These are phyloP conservation scores for Ramphastos sulfuratus DNA, from an alignment of 2,113 vertebrate genomes.

Conservation along the genomic window DNA sequence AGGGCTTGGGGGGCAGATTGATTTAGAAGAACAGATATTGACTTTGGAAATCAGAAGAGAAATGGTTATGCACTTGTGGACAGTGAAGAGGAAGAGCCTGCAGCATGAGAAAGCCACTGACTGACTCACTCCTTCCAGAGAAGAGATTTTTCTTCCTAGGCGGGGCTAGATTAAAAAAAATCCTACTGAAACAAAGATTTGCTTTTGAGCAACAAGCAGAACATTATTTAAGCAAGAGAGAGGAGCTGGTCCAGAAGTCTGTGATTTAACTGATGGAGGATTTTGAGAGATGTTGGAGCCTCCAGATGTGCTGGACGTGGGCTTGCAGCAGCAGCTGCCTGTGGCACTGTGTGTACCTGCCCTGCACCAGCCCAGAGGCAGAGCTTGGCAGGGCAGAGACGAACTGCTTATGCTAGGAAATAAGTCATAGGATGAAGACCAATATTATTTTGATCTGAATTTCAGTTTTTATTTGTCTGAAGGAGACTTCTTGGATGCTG, in stretches of 20 bases:
- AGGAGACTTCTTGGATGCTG: not conserved
- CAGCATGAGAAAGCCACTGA: not conserved
- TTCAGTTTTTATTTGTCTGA: not conserved
- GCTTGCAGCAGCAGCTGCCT: not conserved
- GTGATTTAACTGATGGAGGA: not conserved
- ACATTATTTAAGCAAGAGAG: not conserved
- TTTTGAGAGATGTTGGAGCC: not conserved
- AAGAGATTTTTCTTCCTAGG: not conserved
- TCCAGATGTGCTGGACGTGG: accelerated
- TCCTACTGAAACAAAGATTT: not conserved
- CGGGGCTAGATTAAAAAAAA: not conserved
- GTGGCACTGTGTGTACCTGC: not conserved
- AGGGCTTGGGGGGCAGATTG: not conserved
- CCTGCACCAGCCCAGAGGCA: not conserved
- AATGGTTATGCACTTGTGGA: not conserved
- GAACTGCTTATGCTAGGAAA: not conserved
- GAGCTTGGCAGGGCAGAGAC: not conserved
- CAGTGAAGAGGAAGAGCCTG: not conserved
- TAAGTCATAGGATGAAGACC: not conserved
- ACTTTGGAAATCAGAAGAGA: not conserved
- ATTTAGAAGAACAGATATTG: not conserved
- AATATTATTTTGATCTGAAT: not conserved
- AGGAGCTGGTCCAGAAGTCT: not conserved
- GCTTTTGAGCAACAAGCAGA: not conserved
- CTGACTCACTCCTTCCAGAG: not conserved